Percentiles rank a stretch among this genome's conserved stretches.
phyloP scores from a whole-genome alignment of 1,140 invertebrate genomes.

The Callitettix versicolor region DNA sequence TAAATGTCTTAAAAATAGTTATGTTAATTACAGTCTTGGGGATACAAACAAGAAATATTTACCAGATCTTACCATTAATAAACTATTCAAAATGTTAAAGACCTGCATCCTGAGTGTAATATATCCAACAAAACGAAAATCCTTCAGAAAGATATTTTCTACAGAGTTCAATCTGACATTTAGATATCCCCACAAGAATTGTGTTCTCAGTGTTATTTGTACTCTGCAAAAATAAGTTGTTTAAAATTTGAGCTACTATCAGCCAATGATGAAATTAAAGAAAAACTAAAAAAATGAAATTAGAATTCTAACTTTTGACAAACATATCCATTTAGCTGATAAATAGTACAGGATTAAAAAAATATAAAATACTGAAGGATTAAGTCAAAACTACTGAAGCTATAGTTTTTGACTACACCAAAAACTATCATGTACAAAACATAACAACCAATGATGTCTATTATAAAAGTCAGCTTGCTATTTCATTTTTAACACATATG shows the following conservation, averaged over 20 bases:
- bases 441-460: conserved; percentile 18
- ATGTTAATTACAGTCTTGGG: conserved; percentile 8
- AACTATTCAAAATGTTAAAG: conserved; percentile 25
- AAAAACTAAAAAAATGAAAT: conserved; percentile 11
- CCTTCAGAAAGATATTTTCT: conserved; percentile 14
- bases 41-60: conserved; percentile 15
- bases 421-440: conserved; percentile 19
- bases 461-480: conserved; percentile 14
- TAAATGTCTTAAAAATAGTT: conserved; percentile 7
- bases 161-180: conserved; percentile 17
- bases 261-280: conserved; percentile 14
- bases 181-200: conserved; percentile 14
- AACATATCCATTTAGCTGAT: conserved; percentile 13
- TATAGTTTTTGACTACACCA: conserved; percentile 17
- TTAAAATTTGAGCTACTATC: conserved; percentile 1
- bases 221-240: conserved; percentile 9
- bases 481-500: conserved; percentile 18
- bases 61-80: conserved; percentile 14
- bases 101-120: conserved; percentile 12
- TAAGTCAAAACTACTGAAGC: conserved; percentile 10
- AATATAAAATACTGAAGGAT: neutral
- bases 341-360: conserved; percentile 15
- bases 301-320: conserved; percentile 1
- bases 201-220: conserved; percentile 11
- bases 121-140: conserved; percentile 17